Percentiles rank a stretch among this genome's conserved stretches.
Evolutionary conservation across 2,797 vertebrate species (phyloP).

Genomic region (Podargus strigoides): DNA sequence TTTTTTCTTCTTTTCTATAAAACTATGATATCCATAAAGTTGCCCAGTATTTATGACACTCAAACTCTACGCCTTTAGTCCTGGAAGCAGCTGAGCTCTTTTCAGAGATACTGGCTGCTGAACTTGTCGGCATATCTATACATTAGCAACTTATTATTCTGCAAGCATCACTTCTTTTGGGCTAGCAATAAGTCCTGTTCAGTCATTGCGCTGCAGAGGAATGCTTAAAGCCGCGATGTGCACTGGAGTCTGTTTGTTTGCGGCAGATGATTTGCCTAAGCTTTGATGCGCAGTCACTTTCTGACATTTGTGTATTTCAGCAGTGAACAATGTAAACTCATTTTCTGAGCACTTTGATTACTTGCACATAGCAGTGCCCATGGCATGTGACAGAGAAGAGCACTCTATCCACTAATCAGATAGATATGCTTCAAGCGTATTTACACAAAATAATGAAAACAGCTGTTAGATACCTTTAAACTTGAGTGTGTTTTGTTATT

Average conservation of each 20-base stretch:
- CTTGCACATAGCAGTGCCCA: constrained; percentile 75
- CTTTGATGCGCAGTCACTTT: constrained; percentile 80
- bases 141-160: constrained; percentile 47
- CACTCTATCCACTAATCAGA: constrained; percentile 82
- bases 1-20: neutral
- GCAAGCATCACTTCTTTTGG: constrained; percentile 54
- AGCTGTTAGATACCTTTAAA: constrained; percentile 86
- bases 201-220: constrained; percentile 56
- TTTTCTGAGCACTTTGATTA: constrained; percentile 79
- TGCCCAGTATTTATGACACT: neutral
- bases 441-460: constrained; percentile 86
- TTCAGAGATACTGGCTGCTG: neutral
- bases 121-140: constrained; percentile 15
- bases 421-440: constrained; percentile 81
- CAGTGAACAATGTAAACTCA: constrained; percentile 82
- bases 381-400: constrained; percentile 81
- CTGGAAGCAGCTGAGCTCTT: neutral
- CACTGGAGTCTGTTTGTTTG: constrained; percentile 76
- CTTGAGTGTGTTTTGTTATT: constrained; percentile 82
- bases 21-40: neutral
- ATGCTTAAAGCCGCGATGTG: constrained; percentile 66
- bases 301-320: constrained; percentile 82
- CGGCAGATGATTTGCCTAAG: constrained; percentile 77
- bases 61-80: neutral
- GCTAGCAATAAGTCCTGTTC: constrained; percentile 65